phyloP scores from a whole-genome alignment of 2,113 vertebrate genomes.

The Eidolon helvum region DNA sequence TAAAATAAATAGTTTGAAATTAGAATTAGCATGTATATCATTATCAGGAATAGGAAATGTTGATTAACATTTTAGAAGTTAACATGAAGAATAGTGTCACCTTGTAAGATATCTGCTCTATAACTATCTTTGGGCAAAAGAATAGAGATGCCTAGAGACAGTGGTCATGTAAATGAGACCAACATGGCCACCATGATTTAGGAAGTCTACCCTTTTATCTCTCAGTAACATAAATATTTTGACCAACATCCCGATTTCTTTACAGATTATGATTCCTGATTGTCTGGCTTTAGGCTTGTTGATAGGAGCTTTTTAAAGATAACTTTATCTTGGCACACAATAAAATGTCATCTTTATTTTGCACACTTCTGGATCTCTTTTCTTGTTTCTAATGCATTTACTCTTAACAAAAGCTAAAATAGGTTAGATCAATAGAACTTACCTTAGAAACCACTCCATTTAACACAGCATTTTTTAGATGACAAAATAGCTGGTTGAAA shows the following conservation, averaged over 20 bases:
- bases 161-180: not conserved
- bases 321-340: not conserved
- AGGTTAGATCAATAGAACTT: not conserved
- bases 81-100: not conserved
- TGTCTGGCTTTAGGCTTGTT: not conserved
- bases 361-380: not conserved
- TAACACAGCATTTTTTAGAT: not conserved
- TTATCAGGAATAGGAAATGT: not conserved
- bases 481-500: slow-evolving; percentile 3
- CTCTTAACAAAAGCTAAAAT: not conserved
- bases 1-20: not conserved
- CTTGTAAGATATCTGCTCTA: not conserved
- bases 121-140: not conserved
- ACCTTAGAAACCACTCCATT: not conserved
- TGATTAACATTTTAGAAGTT: not conserved
- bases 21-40: not conserved
- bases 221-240: not conserved
- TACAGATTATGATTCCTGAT: not conserved
- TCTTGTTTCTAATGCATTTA: not conserved
- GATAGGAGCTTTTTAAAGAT: not conserved
- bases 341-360: not conserved
- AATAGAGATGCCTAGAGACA: not conserved
- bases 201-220: not conserved
- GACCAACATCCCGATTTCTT: not conserved
- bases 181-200: not conserved